Conservation (phyloP, 2,113 vertebrate genomes). For the Menidia beryllina region DNA sequence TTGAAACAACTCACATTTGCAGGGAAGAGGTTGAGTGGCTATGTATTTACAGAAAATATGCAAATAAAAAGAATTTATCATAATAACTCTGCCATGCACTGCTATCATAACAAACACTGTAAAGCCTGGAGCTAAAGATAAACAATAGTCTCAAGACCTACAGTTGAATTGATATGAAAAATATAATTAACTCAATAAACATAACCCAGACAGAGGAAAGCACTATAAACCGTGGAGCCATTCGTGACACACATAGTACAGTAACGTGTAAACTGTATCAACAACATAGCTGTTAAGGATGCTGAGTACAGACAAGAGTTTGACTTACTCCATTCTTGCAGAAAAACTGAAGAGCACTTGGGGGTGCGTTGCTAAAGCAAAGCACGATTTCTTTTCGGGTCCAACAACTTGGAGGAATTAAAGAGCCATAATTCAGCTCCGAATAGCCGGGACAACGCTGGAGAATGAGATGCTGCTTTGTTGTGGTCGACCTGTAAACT, state of each 20-base stretch:
- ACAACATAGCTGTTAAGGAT: not conserved
- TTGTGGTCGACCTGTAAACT: constrained; percentile 83
- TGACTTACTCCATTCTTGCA: constrained; percentile 87
- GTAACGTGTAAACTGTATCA: not conserved
- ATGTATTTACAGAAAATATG: not conserved
- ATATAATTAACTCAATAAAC: not conserved
- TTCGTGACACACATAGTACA: not conserved
- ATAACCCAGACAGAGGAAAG: not conserved
- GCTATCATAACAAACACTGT: not conserved
- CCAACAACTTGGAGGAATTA: constrained; percentile 63
- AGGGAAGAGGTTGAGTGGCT: not conserved
- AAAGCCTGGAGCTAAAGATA: not conserved
- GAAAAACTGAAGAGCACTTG: constrained; percentile 74
- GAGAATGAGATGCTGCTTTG: constrained; percentile 75
- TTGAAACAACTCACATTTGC: not conserved
- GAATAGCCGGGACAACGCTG: constrained; percentile 63
- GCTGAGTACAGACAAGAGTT: constrained; percentile 33
- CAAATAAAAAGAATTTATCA: no score
- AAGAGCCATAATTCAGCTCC: constrained; percentile 81
- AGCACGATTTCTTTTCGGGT: constrained; percentile 77
- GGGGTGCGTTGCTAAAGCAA: constrained; percentile 86
- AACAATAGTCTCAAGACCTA: not conserved
- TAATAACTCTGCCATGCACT: not conserved
- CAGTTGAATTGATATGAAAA: not conserved
- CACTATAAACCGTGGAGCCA: not conserved